Evolutionary conservation across 2,888 invertebrate genomes (phyloP).

Genomic region (Coleophora flavipennella): DNA sequence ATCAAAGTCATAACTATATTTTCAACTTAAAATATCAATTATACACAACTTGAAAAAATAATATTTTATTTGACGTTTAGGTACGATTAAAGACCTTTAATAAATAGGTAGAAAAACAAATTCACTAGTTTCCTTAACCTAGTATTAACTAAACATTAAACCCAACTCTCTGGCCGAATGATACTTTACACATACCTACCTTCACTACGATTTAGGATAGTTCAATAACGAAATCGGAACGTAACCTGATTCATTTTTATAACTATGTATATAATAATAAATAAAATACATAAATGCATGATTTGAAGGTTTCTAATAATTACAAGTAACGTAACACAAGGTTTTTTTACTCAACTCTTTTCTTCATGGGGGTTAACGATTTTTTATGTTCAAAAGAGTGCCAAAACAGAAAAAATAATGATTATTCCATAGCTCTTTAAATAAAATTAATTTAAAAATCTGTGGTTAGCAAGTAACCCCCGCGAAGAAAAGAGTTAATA

Average conservation of each 20-base stretch:
- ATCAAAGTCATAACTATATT: slow-evolving; percentile 45
- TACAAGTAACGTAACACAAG: too few relatives aligned
- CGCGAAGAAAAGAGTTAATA: too few relatives aligned
- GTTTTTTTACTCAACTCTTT: too few relatives aligned
- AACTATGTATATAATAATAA: too few relatives aligned
- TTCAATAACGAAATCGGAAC: not conserved
- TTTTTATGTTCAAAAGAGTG: too few relatives aligned
- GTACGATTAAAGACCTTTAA: slow-evolving; percentile 9
- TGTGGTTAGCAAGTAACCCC: too few relatives aligned
- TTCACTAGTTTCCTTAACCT: slow-evolving; percentile 14
- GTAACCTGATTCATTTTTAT: too few relatives aligned
- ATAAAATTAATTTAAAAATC: too few relatives aligned
- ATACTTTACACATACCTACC: slow-evolving; percentile 2
- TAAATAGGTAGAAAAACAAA: slow-evolving; percentile 21
- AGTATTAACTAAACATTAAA: too few relatives aligned
- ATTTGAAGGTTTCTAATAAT: not conserved
- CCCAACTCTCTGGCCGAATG: not conserved
- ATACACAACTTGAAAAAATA: slow-evolving; percentile 25
- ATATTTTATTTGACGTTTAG: slow-evolving; percentile 8
- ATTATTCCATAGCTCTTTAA: too few relatives aligned
- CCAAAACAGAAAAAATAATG: too few relatives aligned
- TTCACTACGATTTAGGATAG: not conserved
- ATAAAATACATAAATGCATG: slow-evolving; percentile 1
- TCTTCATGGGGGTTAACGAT: too few relatives aligned
- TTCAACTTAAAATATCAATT: slow-evolving; percentile 34